Conservation (phyloP, 1,140 invertebrate genomes). For the Hirudo medicinalis region DNA sequence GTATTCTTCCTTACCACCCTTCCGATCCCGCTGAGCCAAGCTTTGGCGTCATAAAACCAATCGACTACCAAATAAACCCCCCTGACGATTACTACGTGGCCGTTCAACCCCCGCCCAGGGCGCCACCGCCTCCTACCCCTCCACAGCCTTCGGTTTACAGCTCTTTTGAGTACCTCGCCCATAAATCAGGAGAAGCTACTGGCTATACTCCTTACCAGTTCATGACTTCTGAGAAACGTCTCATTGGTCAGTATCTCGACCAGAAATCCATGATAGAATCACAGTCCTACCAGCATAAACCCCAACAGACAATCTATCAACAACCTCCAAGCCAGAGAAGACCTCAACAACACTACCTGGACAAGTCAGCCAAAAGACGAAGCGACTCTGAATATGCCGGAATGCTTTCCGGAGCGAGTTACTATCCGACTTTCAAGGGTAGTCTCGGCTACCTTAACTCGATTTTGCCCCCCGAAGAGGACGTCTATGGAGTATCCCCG, state of each 20-base stretch:
- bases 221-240: neutral
- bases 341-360: neutral
- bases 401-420: neutral
- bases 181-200: constrained; percentile 9
- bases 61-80: constrained; percentile 21
- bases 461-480: neutral
- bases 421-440: neutral
- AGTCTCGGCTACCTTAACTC: constrained; percentile 4
- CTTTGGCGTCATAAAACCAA: constrained; percentile 21
- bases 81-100: neutral
- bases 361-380: neutral
- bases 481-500: neutral
- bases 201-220: neutral
- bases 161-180: constrained; percentile 14
- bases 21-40: neutral
- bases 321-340: neutral
- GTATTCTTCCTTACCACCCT: neutral
- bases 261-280: neutral
- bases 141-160: constrained; percentile 7
- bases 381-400: constrained; percentile 8
- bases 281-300: neutral
- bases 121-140: neutral
- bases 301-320: neutral
- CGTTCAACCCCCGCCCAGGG: neutral
- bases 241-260: neutral